Percentiles rank a stretch among this genome's conserved stretches.
These are phyloP conservation scores for Stenchaetothrips biformis DNA, from an alignment of 2,888 invertebrate genomes.

Conservation along the genomic window DNA sequence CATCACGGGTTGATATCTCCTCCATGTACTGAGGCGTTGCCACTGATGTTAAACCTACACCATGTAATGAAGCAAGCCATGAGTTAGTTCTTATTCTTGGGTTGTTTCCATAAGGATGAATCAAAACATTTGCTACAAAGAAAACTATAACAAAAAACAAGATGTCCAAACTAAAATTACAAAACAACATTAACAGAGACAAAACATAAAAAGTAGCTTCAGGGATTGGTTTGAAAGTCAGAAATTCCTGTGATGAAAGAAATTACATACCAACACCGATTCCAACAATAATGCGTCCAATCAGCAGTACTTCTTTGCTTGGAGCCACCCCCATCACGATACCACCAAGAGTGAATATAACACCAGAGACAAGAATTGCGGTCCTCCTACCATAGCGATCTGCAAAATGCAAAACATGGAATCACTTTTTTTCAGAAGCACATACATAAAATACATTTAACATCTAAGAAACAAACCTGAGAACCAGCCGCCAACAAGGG, in stretches of 20 bases:
- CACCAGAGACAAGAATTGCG: constrained; percentile 49
- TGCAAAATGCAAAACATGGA: constrained; percentile 32
- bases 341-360: constrained; percentile 50
- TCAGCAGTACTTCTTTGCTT: constrained; percentile 43
- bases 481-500: constrained; percentile 47
- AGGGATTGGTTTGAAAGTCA: no score
- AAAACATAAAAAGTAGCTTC: background rate
- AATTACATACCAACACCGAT: constrained; percentile 43
- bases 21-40: background rate
- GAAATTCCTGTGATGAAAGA: no score
- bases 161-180: background rate
- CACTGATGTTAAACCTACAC: constrained; percentile 7
- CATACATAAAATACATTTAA: background rate
- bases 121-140: background rate
- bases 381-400: constrained; percentile 50
- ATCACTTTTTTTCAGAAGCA: background rate
- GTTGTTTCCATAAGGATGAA: background rate
- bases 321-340: constrained; percentile 46
- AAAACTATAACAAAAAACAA: background rate
- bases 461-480: constrained; percentile 39
- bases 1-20: background rate
- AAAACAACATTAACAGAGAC: background rate
- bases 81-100: background rate
- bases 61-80: constrained; percentile 1
- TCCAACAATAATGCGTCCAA: constrained; percentile 48